These are phyloP conservation scores for Gymnorhina tibicen DNA, from an alignment of 2,113 vertebrate species.

Conservation along the genomic window DNA sequence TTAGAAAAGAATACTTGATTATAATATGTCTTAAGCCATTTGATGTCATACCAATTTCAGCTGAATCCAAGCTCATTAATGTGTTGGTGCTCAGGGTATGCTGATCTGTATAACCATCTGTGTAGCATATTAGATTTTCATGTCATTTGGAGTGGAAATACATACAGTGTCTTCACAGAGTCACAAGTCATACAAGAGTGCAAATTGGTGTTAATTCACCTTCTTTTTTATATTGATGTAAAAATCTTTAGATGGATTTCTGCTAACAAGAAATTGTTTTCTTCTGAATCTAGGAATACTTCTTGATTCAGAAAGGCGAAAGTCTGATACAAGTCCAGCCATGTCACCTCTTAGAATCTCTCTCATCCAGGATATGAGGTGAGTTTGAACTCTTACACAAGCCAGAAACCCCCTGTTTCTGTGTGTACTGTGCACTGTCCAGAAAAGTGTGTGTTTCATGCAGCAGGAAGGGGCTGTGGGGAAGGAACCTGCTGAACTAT, in stretches of 20 bases:
- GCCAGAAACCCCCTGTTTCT: not conserved
- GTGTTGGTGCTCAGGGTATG: not conserved
- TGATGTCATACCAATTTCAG: not conserved
- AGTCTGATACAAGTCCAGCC: conserved; percentile 85
- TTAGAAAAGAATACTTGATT: not conserved
- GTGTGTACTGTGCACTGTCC: not conserved
- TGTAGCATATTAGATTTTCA: not conserved
- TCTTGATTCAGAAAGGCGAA: conserved; percentile 92
- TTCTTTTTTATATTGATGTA: not conserved
- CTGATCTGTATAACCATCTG: not conserved
- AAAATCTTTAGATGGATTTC: not conserved
- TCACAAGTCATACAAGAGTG: not conserved
- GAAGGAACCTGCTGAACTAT: not conserved
- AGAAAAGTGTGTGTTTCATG: not conserved
- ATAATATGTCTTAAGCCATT: not conserved
- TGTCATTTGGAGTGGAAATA: not conserved
- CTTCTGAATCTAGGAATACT: conserved; percentile 81
- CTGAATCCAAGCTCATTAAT: not conserved
- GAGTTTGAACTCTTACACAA: conserved; percentile 19
- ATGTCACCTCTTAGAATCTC: conserved; percentile 93
- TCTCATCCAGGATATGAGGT: conserved; percentile 97
- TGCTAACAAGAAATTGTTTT: not conserved
- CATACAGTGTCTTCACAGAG: not conserved
- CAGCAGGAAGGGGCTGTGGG: not conserved
- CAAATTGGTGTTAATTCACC: not conserved